These are phyloP conservation scores for Parotocinclus haroldoi DNA, from an alignment of 2,797 vertebrate species.

Conservation along the genomic window DNA sequence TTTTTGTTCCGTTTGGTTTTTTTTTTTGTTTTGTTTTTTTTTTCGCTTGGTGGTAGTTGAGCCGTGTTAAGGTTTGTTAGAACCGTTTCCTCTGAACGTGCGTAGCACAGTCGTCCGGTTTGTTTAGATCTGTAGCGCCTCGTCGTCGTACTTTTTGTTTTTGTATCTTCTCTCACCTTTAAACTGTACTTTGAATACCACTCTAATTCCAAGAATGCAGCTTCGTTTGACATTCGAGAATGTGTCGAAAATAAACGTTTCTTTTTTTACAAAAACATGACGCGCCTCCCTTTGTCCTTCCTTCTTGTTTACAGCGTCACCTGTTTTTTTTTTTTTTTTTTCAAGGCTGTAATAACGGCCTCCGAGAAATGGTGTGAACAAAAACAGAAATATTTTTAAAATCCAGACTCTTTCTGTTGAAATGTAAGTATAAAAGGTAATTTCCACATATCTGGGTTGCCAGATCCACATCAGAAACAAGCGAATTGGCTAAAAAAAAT, in stretches of 20 bases:
- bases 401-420: too few relatives aligned
- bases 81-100: constrained; percentile 62
- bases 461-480: too few relatives aligned
- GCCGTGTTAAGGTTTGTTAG: constrained; percentile 62
- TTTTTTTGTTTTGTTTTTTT: constrained; percentile 5
- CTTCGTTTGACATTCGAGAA: constrained; percentile 74
- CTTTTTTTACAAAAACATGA: constrained; percentile 52
- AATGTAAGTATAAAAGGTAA: too few relatives aligned
- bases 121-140: constrained; percentile 70
- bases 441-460: too few relatives aligned
- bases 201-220: constrained; percentile 76
- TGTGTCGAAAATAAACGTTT: constrained; percentile 74
- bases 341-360: too few relatives aligned
- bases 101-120: constrained; percentile 77
- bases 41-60: constrained; percentile 67
- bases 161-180: constrained; percentile 73
- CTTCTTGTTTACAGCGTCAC: too few relatives aligned
- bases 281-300: not conserved
- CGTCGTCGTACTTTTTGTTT: constrained; percentile 68
- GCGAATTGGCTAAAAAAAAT: too few relatives aligned
- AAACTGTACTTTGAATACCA: constrained; percentile 81
- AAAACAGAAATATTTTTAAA: too few relatives aligned
- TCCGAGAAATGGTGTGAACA: too few relatives aligned
- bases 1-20: constrained; percentile 21
- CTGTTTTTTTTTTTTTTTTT: too few relatives aligned